Conservation (phyloP, 2,888 invertebrate species). For the Quadroppia sp. region DNA sequence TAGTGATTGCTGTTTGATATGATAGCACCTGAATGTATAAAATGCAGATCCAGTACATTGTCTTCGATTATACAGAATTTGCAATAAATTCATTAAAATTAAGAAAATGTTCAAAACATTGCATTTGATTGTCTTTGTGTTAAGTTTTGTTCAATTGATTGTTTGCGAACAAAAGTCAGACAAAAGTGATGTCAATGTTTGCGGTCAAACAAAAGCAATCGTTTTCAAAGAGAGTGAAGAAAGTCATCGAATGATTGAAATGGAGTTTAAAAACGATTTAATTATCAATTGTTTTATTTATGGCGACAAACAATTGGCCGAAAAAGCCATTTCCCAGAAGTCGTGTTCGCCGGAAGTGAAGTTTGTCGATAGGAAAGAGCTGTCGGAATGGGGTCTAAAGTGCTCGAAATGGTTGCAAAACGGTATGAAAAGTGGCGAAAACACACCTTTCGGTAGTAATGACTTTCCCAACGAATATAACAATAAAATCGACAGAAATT, state of each 20-base stretch:
- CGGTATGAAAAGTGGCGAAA: neutral
- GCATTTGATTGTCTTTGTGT: no score
- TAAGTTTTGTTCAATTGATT: no score
- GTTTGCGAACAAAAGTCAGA: no score
- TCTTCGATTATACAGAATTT: no score
- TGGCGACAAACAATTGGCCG: slow-evolving; percentile 4
- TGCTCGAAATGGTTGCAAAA: neutral
- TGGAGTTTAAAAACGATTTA: no score
- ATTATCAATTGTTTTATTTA: neutral
- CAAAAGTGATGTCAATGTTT: no score
- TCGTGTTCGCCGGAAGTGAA: neutral
- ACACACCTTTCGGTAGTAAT: neutral
- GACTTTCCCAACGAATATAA: slow-evolving; percentile 22
- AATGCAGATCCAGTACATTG: no score
- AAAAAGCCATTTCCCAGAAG: neutral
- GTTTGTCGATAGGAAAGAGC: neutral
- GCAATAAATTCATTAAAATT: no score
- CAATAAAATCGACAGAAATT: slow-evolving; percentile 14
- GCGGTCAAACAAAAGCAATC: neutral
- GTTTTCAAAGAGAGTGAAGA: slow-evolving; percentile 16
- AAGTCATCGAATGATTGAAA: slow-evolving; percentile 19
- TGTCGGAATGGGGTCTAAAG: neutral
- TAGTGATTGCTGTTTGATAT: no score
- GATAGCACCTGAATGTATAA: no score
- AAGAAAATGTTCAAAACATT: no score